Evolutionary conservation across 1,140 invertebrate species (phyloP).

Genomic region (Drosophila quadrilineata): DNA sequence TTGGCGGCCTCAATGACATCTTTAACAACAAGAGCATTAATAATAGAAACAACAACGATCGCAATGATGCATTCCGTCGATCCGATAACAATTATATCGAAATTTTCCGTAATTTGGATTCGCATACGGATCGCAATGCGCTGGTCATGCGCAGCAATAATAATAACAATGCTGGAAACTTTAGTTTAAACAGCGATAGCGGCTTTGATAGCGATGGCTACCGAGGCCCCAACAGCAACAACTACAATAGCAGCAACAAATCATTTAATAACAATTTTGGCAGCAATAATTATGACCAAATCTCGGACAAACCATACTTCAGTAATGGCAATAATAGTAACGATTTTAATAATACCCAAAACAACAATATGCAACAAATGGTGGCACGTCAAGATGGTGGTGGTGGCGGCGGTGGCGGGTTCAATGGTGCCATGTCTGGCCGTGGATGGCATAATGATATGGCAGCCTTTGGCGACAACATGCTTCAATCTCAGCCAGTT

Average conservation of each 20-base stretch:
- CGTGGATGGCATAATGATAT: constrained; percentile 2
- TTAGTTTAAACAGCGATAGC: too few species aligned
- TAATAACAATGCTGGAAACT: too few species aligned
- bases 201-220: too few species aligned
- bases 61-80: constrained; percentile 31
- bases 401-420: too few species aligned
- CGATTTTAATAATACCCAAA: constrained; percentile 15
- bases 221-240: too few species aligned
- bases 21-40: constrained; percentile 17
- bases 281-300: constrained; percentile 6
- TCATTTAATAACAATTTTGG: constrained; percentile 16
- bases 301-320: neutral
- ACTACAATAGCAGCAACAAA: constrained; percentile 17
- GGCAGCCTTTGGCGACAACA: too few species aligned
- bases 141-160: neutral
- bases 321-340: constrained; percentile 5
- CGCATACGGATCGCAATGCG: neutral
- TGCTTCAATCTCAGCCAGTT: constrained; percentile 18
- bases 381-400: too few species aligned
- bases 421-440: neutral
- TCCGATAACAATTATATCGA: constrained; percentile 28
- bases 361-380: neutral
- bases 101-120: constrained; percentile 1
- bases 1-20: constrained; percentile 4
- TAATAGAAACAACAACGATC: constrained; percentile 21